phyloP scores from a whole-genome alignment of 1,140 invertebrate species.

The Sitodiplosis mosellana region DNA sequence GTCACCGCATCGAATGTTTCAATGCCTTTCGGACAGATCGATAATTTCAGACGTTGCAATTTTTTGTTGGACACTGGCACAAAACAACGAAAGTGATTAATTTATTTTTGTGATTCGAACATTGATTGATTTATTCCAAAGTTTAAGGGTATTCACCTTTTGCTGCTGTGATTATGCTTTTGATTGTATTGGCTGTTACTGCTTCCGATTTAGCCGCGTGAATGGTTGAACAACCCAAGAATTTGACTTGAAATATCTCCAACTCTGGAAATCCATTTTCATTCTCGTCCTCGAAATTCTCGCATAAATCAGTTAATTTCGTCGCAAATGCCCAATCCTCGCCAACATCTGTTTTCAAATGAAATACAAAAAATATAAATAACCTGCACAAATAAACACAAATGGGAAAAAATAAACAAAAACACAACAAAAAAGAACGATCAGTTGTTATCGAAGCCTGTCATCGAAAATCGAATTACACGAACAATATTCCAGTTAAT shows the following conservation, averaged over 20 bases:
- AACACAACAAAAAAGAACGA: too few species aligned
- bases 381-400: too few species aligned
- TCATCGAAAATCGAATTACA: too few species aligned
- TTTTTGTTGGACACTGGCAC: slow-evolving; percentile 54
- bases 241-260: slow-evolving; percentile 35
- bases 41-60: slow-evolving; percentile 47
- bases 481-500: too few species aligned
- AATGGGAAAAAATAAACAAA: too few species aligned
- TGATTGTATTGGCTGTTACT: slow-evolving; percentile 46
- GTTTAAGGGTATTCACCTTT: slow-evolving; percentile 11
- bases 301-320: slow-evolving; percentile 33
- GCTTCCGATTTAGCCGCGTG: slow-evolving; percentile 41
- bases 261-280: slow-evolving; percentile 26
- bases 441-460: too few species aligned
- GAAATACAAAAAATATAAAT: too few species aligned
- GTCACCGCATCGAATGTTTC: slow-evolving; percentile 46
- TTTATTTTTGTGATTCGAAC: neutral
- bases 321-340: slow-evolving; percentile 59
- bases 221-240: slow-evolving; percentile 48
- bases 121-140: neutral
- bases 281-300: slow-evolving; percentile 17
- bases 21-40: slow-evolving; percentile 54
- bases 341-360: slow-evolving; percentile 38
- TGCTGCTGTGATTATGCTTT: slow-evolving; percentile 47
- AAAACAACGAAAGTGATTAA: slow-evolving; percentile 12